Percentiles rank a stretch among this genome's conserved stretches.
These are phyloP conservation scores for Glaucomys volans DNA, from an alignment of 2,113 vertebrate genomes.

Conservation along the genomic window DNA sequence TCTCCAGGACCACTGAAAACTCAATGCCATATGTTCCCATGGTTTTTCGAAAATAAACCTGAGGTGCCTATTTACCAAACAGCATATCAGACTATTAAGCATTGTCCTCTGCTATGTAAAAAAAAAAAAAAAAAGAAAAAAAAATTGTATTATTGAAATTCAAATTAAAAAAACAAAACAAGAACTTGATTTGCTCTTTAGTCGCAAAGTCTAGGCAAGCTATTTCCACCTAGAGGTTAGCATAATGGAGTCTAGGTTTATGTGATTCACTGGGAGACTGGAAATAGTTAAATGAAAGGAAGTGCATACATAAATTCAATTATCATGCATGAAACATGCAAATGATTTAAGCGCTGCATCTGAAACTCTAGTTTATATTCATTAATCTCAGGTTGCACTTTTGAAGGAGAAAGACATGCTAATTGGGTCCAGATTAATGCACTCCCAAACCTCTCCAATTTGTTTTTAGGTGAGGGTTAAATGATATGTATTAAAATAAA, in stretches of 20 bases:
- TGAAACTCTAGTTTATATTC: conserved; percentile 88
- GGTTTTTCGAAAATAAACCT: conserved; percentile 80
- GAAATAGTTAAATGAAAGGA: conserved; percentile 89
- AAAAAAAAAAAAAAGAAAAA: conserved; percentile 66
- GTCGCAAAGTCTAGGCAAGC: conserved; percentile 43
- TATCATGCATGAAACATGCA: conserved; percentile 91
- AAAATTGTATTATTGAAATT: conserved; percentile 61
- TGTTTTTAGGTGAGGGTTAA: conserved; percentile 86
- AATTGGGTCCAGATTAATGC: conserved; percentile 89
- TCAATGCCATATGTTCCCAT: conserved; percentile 80
- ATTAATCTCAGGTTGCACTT: conserved; percentile 89
- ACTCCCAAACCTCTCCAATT: conserved; percentile 87
- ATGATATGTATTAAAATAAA: conserved; percentile 86
- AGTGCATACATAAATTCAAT: conserved; percentile 90
- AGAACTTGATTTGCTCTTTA: conserved; percentile 41
- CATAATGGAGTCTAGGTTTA: conserved; percentile 64
- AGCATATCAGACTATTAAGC: conserved; percentile 63
- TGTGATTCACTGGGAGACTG: conserved; percentile 84
- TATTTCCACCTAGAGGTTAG: conserved; percentile 44
- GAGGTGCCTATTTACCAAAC: conserved; percentile 73
- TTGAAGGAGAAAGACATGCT: conserved; percentile 86
- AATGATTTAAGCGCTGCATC: conserved; percentile 89
- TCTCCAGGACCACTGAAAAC: conserved; percentile 80
- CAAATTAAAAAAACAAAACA: conserved; percentile 13
- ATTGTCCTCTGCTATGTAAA: neutral